Conservation (phyloP, 2,888 invertebrate species). For the Hemicrepidius hirtus region DNA sequence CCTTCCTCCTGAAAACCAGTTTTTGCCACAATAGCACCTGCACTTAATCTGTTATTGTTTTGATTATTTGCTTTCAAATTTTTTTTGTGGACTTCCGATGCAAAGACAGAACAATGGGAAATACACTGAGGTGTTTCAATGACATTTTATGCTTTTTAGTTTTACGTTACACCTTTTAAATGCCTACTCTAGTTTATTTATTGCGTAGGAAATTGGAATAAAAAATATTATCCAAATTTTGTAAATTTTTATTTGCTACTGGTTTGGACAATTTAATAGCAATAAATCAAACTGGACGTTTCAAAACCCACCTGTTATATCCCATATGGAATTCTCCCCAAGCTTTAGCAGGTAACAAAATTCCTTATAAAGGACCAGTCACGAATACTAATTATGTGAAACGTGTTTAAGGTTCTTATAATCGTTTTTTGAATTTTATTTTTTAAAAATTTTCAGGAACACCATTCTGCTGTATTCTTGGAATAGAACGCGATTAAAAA, state of each 20-base stretch:
- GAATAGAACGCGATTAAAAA: no score
- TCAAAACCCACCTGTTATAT: slow-evolving; percentile 34
- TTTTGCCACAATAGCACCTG: slow-evolving; percentile 49
- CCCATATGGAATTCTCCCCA: slow-evolving; percentile 30
- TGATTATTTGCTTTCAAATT: slow-evolving; percentile 42
- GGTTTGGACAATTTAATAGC: no score
- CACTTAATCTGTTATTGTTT: slow-evolving; percentile 44
- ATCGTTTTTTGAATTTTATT: not conserved
- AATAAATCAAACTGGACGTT: slow-evolving; percentile 10
- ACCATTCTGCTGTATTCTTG: no score
- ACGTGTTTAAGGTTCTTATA: slow-evolving; percentile 15
- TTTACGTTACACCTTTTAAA: slow-evolving; percentile 1
- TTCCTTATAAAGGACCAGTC: slow-evolving; percentile 29
- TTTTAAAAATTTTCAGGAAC: no score
- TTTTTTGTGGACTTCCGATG: slow-evolving; percentile 27
- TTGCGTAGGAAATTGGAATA: no score
- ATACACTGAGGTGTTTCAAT: slow-evolving; percentile 17
- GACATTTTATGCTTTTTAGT: slow-evolving; percentile 16
- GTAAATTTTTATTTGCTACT: no score
- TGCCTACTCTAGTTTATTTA: not conserved
- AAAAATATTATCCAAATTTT: no score
- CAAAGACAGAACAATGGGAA: slow-evolving; percentile 20
- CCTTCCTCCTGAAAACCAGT: slow-evolving; percentile 42
- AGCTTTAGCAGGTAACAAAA: slow-evolving; percentile 29
- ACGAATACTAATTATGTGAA: slow-evolving; percentile 37